Conservation (phyloP, 2,888 invertebrate genomes). For the Adineta ricciae region DNA sequence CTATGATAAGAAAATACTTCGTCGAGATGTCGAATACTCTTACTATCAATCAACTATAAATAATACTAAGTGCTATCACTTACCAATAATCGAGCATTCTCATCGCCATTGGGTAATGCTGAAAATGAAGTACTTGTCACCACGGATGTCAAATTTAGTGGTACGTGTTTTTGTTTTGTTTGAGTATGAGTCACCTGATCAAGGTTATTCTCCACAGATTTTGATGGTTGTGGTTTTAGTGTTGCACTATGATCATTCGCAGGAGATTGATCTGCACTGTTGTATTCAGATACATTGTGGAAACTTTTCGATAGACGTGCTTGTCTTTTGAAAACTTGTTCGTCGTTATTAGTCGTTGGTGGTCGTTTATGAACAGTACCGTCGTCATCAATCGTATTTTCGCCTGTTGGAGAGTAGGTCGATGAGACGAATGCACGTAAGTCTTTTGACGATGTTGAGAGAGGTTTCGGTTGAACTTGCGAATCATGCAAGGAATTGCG, state of each 20-base stretch:
- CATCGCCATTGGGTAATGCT: not conserved
- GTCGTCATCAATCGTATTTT: not conserved
- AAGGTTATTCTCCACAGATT: slow-evolving; percentile 1
- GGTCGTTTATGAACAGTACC: not conserved
- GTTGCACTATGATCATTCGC: not conserved
- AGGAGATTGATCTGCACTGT: not conserved
- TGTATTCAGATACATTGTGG: slow-evolving; percentile 10
- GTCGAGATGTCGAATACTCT: no score
- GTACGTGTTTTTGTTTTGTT: not conserved
- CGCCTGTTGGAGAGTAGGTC: not conserved
- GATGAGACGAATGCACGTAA: not conserved
- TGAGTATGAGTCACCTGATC: not conserved
- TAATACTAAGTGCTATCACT: no score
- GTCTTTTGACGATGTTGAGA: not conserved
- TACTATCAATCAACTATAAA: no score
- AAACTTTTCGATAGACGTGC: slow-evolving; percentile 12
- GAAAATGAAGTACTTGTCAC: not conserved
- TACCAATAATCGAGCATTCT: not conserved
- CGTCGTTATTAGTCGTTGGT: not conserved
- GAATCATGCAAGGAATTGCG: not conserved
- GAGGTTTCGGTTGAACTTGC: not conserved
- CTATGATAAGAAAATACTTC: no score
- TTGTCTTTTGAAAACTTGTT: not conserved
- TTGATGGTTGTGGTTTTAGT: not conserved
- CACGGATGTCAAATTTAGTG: not conserved